phyloP scores from a whole-genome alignment of 2,797 vertebrate species.

The Eulemur mongoz region DNA sequence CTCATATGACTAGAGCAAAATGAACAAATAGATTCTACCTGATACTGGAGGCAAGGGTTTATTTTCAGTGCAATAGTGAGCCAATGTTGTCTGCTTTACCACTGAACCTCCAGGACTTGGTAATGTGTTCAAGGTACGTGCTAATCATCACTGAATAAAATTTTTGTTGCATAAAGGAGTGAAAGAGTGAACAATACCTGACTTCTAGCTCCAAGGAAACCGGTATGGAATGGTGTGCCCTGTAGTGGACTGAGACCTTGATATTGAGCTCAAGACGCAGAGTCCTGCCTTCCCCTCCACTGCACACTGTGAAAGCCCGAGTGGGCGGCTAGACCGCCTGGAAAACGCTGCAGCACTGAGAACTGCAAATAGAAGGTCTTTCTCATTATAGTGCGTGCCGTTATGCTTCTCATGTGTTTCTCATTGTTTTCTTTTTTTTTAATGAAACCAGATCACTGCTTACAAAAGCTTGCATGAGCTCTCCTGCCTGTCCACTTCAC shows the following conservation, averaged over 20 bases:
- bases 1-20: not conserved
- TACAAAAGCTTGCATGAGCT: slow-evolving; percentile 79
- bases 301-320: too few relatives aligned
- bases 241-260: not conserved
- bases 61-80: not conserved
- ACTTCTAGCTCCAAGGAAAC: not conserved
- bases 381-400: not conserved
- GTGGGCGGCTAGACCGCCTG: too few relatives aligned
- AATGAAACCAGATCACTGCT: slow-evolving; percentile 82
- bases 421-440: slow-evolving; percentile 81
- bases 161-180: not conserved
- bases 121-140: not conserved
- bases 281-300: not conserved
- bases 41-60: not conserved
- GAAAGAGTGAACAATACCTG: not conserved
- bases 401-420: not conserved
- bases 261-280: not conserved
- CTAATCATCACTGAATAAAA: not conserved
- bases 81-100: not conserved
- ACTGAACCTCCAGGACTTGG: not conserved
- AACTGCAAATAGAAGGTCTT: not conserved
- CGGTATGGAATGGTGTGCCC: not conserved
- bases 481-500: slow-evolving; percentile 50
- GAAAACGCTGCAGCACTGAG: not conserved
- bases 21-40: not conserved